Conservation (phyloP, 2,888 invertebrate genomes). For the Coelinius sp. region DNA sequence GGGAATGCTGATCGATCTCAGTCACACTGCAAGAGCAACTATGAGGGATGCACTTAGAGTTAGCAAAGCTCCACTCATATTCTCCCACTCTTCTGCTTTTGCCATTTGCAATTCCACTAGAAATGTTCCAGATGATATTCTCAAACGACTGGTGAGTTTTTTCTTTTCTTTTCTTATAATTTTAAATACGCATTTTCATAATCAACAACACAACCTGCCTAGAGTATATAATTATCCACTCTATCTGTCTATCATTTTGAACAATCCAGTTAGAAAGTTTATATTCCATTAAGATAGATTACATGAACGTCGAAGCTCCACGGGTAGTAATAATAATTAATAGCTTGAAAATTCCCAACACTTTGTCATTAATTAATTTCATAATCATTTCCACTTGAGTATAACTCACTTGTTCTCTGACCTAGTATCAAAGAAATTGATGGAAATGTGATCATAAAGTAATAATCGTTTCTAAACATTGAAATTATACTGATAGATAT, state of each 20-base stretch:
- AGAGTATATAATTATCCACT: background rate
- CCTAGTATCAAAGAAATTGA: too few species aligned
- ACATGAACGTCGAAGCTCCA: background rate
- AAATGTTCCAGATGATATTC: slow-evolving; percentile 90
- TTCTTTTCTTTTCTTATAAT: background rate
- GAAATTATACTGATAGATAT: too few species aligned
- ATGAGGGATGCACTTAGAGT: slow-evolving; percentile 87
- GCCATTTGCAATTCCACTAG: slow-evolving; percentile 89
- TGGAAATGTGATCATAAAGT: too few species aligned
- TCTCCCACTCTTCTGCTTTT: slow-evolving; percentile 91
- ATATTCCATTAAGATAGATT: background rate
- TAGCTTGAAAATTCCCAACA: background rate
- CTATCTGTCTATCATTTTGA: background rate
- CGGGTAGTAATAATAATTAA: background rate
- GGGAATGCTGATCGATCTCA: slow-evolving; percentile 93
- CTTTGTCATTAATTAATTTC: background rate
- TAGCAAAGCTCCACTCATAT: slow-evolving; percentile 90
- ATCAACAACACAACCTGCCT: background rate
- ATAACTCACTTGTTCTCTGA: too few species aligned
- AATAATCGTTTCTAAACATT: background rate
- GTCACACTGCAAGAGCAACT: slow-evolving; percentile 88
- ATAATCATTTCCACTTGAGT: background rate
- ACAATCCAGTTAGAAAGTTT: slow-evolving; percentile 3
- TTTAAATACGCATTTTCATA: too few species aligned
- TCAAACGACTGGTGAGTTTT: slow-evolving; percentile 74